Percentiles rank a stretch among this genome's conserved stretches.
Conservation (phyloP, 2,888 invertebrate species). For the Hofmannophila pseudospretella region DNA sequence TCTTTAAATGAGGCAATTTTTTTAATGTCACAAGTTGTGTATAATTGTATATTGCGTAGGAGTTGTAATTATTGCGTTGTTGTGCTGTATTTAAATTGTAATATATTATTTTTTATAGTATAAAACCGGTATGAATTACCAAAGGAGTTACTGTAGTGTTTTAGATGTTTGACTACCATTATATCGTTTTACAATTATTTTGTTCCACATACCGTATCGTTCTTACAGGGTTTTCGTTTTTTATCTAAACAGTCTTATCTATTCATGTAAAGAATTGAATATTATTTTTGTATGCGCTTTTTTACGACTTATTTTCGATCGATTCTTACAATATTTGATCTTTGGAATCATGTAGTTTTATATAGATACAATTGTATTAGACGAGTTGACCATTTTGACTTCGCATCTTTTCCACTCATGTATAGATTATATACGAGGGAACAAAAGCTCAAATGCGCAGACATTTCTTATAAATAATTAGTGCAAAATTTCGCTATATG, state of each 20-base stretch:
- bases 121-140: constrained; percentile 73
- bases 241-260: constrained; percentile 20
- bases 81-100: constrained; percentile 47
- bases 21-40: constrained; percentile 40
- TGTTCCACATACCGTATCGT: constrained; percentile 23
- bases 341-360: constrained; percentile 33
- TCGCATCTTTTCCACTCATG: constrained; percentile 29
- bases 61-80: constrained; percentile 45
- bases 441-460: constrained; percentile 39
- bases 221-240: constrained; percentile 32
- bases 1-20: not conserved
- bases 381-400: constrained; percentile 32
- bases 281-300: constrained; percentile 26
- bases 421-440: constrained; percentile 54
- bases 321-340: constrained; percentile 25
- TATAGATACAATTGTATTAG: constrained; percentile 50
- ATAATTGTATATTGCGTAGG: no score
- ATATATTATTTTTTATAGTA: constrained; percentile 47
- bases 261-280: constrained; percentile 11
- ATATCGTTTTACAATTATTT: constrained; percentile 30
- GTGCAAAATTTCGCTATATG: constrained; percentile 26
- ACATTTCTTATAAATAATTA: constrained; percentile 13
- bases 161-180: constrained; percentile 50
- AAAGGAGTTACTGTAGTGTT: constrained; percentile 69
- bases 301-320: constrained; percentile 30